Evolutionary conservation across 2,113 vertebrate genomes (phyloP), one percentile per base, ranked within the genome.

Genomic region (Lophochroa leadbeateri): DNA sequence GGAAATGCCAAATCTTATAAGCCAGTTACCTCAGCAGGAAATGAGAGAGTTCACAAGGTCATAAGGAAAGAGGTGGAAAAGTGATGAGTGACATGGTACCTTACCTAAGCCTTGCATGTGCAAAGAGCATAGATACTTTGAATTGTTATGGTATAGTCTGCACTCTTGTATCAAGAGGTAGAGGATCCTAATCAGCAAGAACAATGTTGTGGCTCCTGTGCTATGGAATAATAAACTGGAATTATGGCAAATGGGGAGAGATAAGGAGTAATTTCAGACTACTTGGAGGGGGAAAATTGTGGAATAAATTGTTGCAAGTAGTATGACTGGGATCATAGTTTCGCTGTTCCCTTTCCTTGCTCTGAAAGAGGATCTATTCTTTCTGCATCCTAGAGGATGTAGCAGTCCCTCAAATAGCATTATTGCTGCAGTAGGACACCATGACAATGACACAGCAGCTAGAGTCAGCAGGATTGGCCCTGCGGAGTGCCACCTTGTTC

Each of bases 361-460:
- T 96, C 82, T 90, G 57, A 90, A 92, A 77, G 84, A 85, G 39
- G 39, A 82, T 82, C 33, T 84, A 13, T 6, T 27, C 35, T 52
- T 82, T 72, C 78, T 92, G 64, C 23, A 58, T 89, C 24, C 50
- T 64, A 20, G 67, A 82, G 84, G 65, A 58, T 67, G 58, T 85
- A 71, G 74, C 75, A 74, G 47, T 84, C 53, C 83, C 80, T 94
- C 92, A 76, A n/a, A 93, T 61, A 92, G 74, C 74, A 55, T 52
- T 60, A 39, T 6, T 94, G 78, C 94, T 96, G 94, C 95, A 94
- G 86, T 57, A 86, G 89, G 83, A 88, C 92, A 92, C 70, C 0
- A 23, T 37, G 63, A 80, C 89, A 80, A 88, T 96, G 96, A 97
- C 95, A 94, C 93, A 95, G 94, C 94, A 91, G 72, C 86, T 91